Base-by-base conservation (phyloP, 2,888 invertebrate genomes). In the Koerneria pararmatus region DNA sequence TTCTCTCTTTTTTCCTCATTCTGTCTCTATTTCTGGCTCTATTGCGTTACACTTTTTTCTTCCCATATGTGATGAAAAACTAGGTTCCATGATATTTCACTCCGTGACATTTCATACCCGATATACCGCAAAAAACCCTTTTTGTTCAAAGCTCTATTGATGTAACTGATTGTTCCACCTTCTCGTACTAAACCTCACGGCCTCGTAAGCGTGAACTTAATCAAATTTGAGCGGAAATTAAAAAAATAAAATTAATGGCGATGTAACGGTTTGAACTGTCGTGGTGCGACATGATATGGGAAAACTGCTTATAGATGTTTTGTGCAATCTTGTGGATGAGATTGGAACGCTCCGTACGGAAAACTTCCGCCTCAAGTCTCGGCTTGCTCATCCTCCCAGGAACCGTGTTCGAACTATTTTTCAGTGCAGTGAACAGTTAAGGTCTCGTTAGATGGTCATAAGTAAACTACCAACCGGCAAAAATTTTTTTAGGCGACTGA, bases 241-340 rank as follows among this genome's bases (percentile, higher is more conserved):
- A 41, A 41, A 8, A 41, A 41, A 8, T 11, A 8, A 41, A 19
- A 41, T 11, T 41, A 41, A 41, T 19, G 8, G 19, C 41, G 19
- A 41, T 41, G 41, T 41, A 46, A 46, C 46, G 46, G 1, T 19
- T 19, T 46, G 1, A 19, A 46, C 46, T 46, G n/a, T n/a, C 46
- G 46, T 62, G 57, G 34, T 60, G n/a, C n/a, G 41, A 35, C 32
- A 19, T 60, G 19, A 6, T 6, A 29, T 29, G 22, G 19, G 15
- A 60, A 41, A 41, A 4, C n/a, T 5, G 34, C n/a, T 71, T 80
- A 64, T 68, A 80, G 80, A 76, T 59, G 79, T 80, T 22, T 70
- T 81, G 0, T 82, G 79, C 69, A 74, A 74, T 64, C 70, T 81
- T n/a, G 78, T 82, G 29, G 76, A 76, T 54, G 82, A 81, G 63